These are phyloP conservation scores for Brachionus calyciflorus DNA, from an alignment of 1,140 invertebrate genomes.

Conservation along the genomic window DNA sequence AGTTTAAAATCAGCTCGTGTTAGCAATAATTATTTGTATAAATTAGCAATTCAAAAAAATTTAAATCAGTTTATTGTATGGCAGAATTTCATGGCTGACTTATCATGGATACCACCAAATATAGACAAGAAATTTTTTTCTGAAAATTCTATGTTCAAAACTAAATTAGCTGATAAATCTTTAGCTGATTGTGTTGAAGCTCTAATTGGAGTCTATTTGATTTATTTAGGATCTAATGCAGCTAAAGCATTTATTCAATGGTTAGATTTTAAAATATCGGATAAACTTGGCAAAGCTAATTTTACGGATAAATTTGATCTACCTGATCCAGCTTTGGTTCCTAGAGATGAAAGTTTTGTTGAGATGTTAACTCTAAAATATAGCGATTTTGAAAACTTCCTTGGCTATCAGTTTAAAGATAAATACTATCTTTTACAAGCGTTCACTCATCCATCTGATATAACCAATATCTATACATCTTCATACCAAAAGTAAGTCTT, in stretches of 20 bases:
- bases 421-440: conserved; percentile 15
- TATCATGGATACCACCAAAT: conserved; percentile 93
- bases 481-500: conserved; percentile 40
- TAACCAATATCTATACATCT: conserved; percentile 14
- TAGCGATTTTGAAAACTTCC: conserved; percentile 7
- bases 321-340: not conserved
- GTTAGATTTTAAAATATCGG: conserved; percentile 79
- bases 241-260: conserved; percentile 95
- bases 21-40: conserved; percentile 78
- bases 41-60: conserved; percentile 80
- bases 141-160: not conserved
- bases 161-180: conserved; percentile 86
- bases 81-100: conserved; percentile 86
- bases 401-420: conserved; percentile 46
- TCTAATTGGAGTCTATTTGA: conserved; percentile 91
- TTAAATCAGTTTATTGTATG: conserved; percentile 95
- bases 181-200: conserved; percentile 98
- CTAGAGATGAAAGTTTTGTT: not conserved
- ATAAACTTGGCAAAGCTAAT: conserved; percentile 10
- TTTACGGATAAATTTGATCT: not conserved
- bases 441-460: conserved; percentile 41
- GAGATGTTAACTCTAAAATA: not conserved
- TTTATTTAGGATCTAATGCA: conserved; percentile 85
- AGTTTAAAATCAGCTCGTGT: conserved; percentile 83
- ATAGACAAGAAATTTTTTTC: conserved; percentile 61